phyloP scores from a whole-genome alignment of 1,140 invertebrate species.

The Orius insidiosus region DNA sequence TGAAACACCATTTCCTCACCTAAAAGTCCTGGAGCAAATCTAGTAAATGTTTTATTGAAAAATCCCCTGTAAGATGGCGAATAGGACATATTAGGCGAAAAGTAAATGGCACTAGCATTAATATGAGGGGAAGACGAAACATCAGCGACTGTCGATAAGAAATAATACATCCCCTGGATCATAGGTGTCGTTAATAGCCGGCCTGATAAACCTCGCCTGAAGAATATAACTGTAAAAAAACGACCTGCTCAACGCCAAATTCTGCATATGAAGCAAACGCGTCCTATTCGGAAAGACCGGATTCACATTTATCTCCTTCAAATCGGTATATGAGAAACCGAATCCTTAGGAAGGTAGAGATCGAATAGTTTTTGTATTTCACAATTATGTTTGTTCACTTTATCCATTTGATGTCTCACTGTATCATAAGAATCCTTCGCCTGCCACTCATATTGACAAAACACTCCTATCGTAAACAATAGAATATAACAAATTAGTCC shows the following conservation, averaged over 20 bases:
- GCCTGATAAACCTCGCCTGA: constrained; percentile 74
- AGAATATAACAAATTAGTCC: background rate
- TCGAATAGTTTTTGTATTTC: constrained; percentile 67
- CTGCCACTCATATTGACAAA: constrained; percentile 77
- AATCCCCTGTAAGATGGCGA: constrained; percentile 87
- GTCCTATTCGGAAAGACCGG: constrained; percentile 91
- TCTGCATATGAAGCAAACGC: constrained; percentile 80
- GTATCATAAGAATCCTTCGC: constrained; percentile 73
- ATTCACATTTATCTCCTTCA: constrained; percentile 88
- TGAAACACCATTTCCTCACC: too few species aligned
- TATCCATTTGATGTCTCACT: constrained; percentile 60
- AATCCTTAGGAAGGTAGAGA: constrained; percentile 62
- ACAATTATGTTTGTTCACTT: constrained; percentile 71
- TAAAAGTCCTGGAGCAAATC: constrained; percentile 83
- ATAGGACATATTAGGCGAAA: constrained; percentile 85
- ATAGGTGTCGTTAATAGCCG: constrained; percentile 77
- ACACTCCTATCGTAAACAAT: constrained; percentile 12
- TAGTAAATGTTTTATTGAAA: constrained; percentile 89
- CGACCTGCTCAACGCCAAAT: constrained; percentile 83
- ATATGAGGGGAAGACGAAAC: constrained; percentile 82
- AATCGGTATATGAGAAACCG: constrained; percentile 80
- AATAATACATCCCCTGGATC: constrained; percentile 97
- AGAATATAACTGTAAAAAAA: constrained; percentile 94
- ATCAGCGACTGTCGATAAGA: constrained; percentile 85
- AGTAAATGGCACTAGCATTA: constrained; percentile 88